Evolutionary conservation across 2,888 invertebrate species (phyloP).

Genomic region (Lottia scabra): DNA sequence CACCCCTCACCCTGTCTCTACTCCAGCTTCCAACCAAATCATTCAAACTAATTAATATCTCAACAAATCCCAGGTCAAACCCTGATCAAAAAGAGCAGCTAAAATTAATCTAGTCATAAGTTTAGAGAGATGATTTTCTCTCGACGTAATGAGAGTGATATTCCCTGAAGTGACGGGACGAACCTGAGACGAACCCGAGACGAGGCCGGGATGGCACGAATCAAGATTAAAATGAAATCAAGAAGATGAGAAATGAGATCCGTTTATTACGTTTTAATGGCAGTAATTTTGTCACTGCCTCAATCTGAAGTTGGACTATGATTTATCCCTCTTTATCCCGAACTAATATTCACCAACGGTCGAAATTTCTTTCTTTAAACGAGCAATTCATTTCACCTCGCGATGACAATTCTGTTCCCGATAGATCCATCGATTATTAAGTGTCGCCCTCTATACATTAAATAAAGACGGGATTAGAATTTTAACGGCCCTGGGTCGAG

Average conservation of each 20-base stretch:
- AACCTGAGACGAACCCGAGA: conserved; percentile 8
- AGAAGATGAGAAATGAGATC: conserved; percentile 7
- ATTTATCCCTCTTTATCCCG: conserved; percentile 26
- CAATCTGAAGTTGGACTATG: conserved; percentile 1
- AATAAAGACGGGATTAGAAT: conserved; percentile 27
- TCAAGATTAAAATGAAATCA: conserved; percentile 23
- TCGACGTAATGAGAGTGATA: too few species aligned
- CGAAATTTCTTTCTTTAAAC: conserved; percentile 21
- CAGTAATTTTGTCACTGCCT: conserved; percentile 18
- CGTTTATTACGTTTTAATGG: conserved; percentile 31
- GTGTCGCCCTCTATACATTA: conserved; percentile 15
- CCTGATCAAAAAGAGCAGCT: too few species aligned
- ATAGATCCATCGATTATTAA: conserved; percentile 12
- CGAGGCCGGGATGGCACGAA: conserved; percentile 12
- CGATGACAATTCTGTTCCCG: conserved; percentile 21
- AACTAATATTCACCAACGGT: conserved; percentile 14
- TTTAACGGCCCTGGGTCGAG: conserved; percentile 17
- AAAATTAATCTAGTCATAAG: too few species aligned
- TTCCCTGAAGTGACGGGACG: not conserved
- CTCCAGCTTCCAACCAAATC: too few species aligned
- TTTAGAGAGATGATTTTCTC: too few species aligned
- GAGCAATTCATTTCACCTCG: conserved; percentile 31
- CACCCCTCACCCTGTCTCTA: too few species aligned
- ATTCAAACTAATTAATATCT: too few species aligned
- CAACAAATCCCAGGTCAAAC: too few species aligned